Evolutionary conservation across 2,113 vertebrate species (phyloP).

Genomic region (Miniopterus natalensis): DNA sequence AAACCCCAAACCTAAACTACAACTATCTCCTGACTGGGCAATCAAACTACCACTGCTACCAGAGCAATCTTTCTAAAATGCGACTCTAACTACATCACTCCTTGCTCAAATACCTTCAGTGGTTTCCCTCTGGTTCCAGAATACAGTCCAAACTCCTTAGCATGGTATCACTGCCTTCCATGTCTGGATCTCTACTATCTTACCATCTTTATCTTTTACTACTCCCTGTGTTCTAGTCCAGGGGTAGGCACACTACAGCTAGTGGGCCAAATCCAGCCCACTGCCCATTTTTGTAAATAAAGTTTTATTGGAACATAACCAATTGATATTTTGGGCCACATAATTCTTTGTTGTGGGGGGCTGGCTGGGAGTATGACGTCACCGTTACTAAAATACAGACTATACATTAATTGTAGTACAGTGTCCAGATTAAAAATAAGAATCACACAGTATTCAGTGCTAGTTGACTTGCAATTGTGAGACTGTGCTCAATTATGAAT

Average conservation of each 20-base stretch:
- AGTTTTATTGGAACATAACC: conserved; percentile 15
- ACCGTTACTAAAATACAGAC: conserved; percentile 41
- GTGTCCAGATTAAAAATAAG: conserved; percentile 57
- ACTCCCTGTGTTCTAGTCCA: conserved; percentile 30
- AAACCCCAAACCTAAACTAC: conserved; percentile 10
- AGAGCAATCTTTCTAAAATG: conserved; percentile 30
- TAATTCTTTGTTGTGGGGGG: not conserved
- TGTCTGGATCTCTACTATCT: not conserved
- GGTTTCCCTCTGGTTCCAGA: not conserved
- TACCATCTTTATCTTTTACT: not conserved
- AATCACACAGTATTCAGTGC: not conserved
- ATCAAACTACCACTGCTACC: not conserved
- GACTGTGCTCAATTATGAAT: conserved; percentile 18
- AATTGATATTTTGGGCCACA: not conserved
- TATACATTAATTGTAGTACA: not conserved
- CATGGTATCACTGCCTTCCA: not conserved
- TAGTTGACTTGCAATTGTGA: conserved; percentile 52
- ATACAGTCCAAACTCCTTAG: not conserved
- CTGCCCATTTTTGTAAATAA: conserved; percentile 39
- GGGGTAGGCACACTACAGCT: not conserved
- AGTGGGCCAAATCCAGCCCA: not conserved
- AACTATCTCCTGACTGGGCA: not conserved
- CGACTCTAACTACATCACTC: not conserved
- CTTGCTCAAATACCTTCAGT: not conserved
- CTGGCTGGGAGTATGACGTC: not conserved